Evolutionary conservation across 2,797 vertebrate genomes (phyloP).

Genomic region (Coregonus sp.): DNA sequence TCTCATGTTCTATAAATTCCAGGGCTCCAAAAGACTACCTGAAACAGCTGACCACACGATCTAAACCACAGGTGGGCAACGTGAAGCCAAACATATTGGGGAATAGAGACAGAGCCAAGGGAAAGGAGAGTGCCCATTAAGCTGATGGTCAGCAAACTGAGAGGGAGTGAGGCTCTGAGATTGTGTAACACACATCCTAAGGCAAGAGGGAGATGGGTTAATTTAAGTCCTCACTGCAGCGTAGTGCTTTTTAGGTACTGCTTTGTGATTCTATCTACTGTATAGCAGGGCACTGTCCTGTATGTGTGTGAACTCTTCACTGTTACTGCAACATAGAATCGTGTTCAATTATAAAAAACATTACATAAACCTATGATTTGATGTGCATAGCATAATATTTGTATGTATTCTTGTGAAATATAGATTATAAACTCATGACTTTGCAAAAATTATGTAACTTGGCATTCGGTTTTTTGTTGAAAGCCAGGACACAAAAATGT

Average conservation of each 20-base stretch:
- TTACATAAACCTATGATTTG: constrained; percentile 35
- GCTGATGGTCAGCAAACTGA: constrained; percentile 1
- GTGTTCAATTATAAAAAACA: too few species aligned
- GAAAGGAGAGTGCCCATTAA: neutral
- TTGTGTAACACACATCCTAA: neutral
- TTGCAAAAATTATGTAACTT: constrained; percentile 43
- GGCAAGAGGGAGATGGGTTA: neutral
- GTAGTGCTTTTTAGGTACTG: neutral
- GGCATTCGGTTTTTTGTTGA: constrained; percentile 30
- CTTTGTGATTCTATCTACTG: constrained; percentile 1
- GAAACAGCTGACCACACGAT: neutral
- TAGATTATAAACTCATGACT: constrained; percentile 45
- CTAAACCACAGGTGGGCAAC: neutral
- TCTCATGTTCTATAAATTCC: neutral
- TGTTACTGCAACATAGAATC: too few species aligned
- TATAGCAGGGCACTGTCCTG: neutral
- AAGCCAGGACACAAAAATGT: constrained; percentile 19
- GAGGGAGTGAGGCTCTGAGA: neutral
- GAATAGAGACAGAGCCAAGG: neutral
- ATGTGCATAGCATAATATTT: neutral
- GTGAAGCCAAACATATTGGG: neutral
- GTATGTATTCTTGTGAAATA: constrained; percentile 32
- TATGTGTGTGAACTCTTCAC: neutral
- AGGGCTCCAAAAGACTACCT: neutral
- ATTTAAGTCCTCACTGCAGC: too few species aligned